These are phyloP conservation scores for Melipona bicolor DNA, from an alignment of 2,888 invertebrate genomes.

Conservation along the genomic window DNA sequence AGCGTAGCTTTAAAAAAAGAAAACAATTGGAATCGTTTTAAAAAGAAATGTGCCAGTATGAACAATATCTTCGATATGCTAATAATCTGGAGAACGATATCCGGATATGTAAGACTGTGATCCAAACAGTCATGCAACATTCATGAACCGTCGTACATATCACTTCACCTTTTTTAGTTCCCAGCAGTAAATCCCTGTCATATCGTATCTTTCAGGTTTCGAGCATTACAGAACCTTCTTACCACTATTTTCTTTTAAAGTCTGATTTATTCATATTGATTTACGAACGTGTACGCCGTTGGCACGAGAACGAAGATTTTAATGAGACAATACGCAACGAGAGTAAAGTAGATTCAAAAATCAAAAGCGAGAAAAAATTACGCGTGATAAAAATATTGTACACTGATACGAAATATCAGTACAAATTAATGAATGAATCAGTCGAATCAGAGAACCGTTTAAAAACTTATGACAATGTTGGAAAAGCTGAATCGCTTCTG, in stretches of 20 bases:
- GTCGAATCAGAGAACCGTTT: no score
- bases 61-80: conserved; percentile 70
- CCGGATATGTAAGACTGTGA: conserved; percentile 55
- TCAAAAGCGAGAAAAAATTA: no score
- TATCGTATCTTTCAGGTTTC: conserved; percentile 49
- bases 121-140: conserved; percentile 70
- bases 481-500: no score
- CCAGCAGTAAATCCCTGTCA: conserved; percentile 66
- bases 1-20: background rate
- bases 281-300: conserved; percentile 24
- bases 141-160: conserved; percentile 64
- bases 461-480: no score
- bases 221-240: conserved; percentile 45
- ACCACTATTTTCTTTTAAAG: conserved; percentile 30
- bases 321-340: no score
- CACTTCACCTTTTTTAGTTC: conserved; percentile 62
- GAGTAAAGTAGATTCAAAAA: no score
- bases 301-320: no score
- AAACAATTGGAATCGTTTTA: conserved; percentile 27
- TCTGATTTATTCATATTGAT: conserved; percentile 46
- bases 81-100: conserved; percentile 58
- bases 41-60: conserved; percentile 12
- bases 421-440: no score
- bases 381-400: no score
- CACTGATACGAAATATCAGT: no score